These are phyloP conservation scores for Octopus bimaculoides DNA, from an alignment of 1,140 invertebrate genomes.

Conservation along the genomic window DNA sequence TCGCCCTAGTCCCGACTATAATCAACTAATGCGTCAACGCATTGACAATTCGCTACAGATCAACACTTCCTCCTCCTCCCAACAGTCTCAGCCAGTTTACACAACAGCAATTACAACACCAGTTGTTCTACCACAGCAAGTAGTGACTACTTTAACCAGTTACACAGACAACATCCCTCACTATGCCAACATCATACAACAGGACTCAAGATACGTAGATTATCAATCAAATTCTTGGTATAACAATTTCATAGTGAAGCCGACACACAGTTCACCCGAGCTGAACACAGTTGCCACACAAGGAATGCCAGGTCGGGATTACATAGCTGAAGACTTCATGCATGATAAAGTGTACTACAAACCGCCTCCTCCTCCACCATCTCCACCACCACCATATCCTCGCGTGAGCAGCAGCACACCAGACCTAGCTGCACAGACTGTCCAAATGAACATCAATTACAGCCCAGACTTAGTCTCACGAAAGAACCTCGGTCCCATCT, in stretches of 20 bases:
- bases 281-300: slow-evolving; percentile 46
- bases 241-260: slow-evolving; percentile 48
- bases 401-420: slow-evolving; percentile 76
- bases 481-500: slow-evolving; percentile 32
- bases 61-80: not conserved
- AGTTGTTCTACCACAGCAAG: not conserved
- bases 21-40: slow-evolving; percentile 77
- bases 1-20: slow-evolving; percentile 88
- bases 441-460: slow-evolving; percentile 23
- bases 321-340: slow-evolving; percentile 59
- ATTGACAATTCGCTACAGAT: slow-evolving; percentile 30
- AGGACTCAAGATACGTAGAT: slow-evolving; percentile 13
- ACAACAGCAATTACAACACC: not conserved
- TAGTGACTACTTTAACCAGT: not conserved
- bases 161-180: not conserved
- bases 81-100: slow-evolving; percentile 6
- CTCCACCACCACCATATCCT: slow-evolving; percentile 73
- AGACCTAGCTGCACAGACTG: slow-evolving; percentile 66
- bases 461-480: slow-evolving; percentile 74
- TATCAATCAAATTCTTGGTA: slow-evolving; percentile 30
- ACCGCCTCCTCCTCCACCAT: slow-evolving; percentile 65
- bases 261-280: slow-evolving; percentile 59
- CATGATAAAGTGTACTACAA: slow-evolving; percentile 62
- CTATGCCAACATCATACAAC: not conserved
- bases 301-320: slow-evolving; percentile 34